Evolutionary conservation across 2,797 vertebrate species (phyloP).

Genomic region (Pygocentrus nattereri): DNA sequence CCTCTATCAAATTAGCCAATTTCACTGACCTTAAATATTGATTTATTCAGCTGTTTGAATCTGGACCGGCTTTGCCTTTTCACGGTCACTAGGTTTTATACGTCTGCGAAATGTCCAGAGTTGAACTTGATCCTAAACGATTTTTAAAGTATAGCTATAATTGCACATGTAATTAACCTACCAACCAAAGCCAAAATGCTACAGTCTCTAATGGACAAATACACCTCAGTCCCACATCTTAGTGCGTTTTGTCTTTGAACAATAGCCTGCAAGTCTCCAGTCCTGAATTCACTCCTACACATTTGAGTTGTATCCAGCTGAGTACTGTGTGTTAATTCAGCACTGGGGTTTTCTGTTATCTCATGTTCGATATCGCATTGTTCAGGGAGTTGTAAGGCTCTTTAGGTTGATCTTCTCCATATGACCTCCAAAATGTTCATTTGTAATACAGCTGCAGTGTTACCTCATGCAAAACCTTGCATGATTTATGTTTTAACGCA

Average conservation of each 20-base stretch:
- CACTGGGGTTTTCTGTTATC: neutral
- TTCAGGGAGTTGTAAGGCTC: neutral
- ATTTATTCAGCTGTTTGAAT: conserved; percentile 10
- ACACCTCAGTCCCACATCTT: neutral
- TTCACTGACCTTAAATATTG: conserved; percentile 26
- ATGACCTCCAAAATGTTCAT: neutral
- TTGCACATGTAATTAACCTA: neutral
- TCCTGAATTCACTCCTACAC: neutral
- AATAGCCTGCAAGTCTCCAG: neutral
- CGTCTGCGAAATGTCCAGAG: neutral
- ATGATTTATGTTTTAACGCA: conserved; percentile 15
- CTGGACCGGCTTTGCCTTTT: neutral
- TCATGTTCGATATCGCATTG: neutral
- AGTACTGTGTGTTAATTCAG: neutral
- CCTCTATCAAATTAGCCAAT: conserved; percentile 75
- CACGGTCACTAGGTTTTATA: neutral
- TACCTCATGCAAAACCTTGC: neutral
- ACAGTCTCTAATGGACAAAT: too few species aligned
- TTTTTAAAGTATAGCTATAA: neutral
- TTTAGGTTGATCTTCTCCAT: conserved; percentile 13
- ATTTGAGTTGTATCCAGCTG: neutral
- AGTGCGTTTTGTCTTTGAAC: neutral
- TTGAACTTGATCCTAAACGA: neutral
- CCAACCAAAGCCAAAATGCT: neutral
- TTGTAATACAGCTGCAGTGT: neutral